Evolutionary conservation across 2,888 invertebrate species (phyloP), one percentile per base, ranked within the genome.

Genomic region (Drosophila atripex): DNA sequence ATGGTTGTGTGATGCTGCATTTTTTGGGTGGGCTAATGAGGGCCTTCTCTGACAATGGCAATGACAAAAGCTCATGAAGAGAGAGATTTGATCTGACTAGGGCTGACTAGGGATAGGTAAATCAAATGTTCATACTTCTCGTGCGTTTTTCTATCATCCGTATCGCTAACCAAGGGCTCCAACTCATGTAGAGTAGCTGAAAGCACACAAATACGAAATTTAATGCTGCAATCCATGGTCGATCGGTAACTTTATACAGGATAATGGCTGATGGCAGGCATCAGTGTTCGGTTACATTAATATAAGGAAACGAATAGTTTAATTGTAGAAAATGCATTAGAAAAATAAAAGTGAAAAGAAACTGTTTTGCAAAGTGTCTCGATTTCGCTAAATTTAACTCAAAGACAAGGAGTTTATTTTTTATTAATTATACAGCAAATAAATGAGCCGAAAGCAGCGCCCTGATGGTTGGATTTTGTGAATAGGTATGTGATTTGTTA

Each of bases 131-230:
- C 89, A 88, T 91, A 91, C 91, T 90, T 91, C 89, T 91, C 91
- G 78, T 86, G 78, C 74, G 86, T 86, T 86, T 90, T 90, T 87
- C 88, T 88, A 80, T 94, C 93, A 72, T 94, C 94, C 72, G 93
- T 92, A 90, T 94, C 94, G 90, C 94, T 94, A 92, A 95, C 95
- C 78, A 96, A 93, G 14, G 96, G 96, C 91, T 95, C 95, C 87
- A 95, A 93, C 92, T 96, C 96, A 82, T 90, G 91, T 71, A 91
- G 87, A 78, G 90, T 90, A 84, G 91, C 90, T 90, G 90, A 89
- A 90, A 90, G 82, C 87, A 90, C 83, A 90, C 79, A 88, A 74
- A 84, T 70, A 76, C 65, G 65, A 74, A 47, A 65, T 74, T 83
- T 76, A 84, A 86, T 69, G 59, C 65, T 32, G 53, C 43, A 59